Evolutionary conservation across 2,888 invertebrate species (phyloP).

Genomic region (Hyposoter dolosus): DNA sequence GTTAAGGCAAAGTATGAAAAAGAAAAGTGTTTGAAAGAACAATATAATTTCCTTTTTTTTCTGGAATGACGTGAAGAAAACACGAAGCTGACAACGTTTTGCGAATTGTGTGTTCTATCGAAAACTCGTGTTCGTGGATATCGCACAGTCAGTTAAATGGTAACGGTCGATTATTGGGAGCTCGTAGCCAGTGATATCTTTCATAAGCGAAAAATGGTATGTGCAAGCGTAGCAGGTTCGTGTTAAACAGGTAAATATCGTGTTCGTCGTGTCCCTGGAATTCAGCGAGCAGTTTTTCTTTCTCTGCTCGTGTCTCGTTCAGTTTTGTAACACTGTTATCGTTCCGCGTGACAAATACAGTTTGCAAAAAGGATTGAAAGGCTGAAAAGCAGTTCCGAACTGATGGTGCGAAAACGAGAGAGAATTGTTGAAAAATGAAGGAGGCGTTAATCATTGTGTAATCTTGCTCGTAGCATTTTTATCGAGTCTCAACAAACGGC

Average conservation of each 20-base stretch:
- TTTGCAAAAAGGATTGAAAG: not conserved
- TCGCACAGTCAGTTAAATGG: conserved; percentile 35
- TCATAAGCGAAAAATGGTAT: conserved; percentile 27
- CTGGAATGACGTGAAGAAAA: not conserved
- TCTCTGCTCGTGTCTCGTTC: not conserved
- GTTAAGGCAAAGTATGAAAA: too few relatives aligned
- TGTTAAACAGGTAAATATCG: conserved; percentile 59
- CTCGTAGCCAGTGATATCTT: not conserved
- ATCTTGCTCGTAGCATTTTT: not conserved
- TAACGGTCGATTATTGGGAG: conserved; percentile 24
- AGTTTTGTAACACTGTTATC: not conserved
- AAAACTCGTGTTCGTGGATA: conserved; percentile 15
- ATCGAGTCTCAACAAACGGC: not conserved
- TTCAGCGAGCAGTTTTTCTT: not conserved
- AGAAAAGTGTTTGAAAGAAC: too few relatives aligned
- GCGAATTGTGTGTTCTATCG: not conserved
- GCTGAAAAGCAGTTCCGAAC: not conserved
- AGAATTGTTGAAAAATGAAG: not conserved
- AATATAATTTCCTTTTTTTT: too few relatives aligned
- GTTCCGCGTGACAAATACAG: not conserved
- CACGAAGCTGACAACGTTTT: too few relatives aligned
- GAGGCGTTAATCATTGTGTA: not conserved
- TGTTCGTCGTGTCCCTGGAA: not conserved
- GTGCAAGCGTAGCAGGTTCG: conserved; percentile 54
- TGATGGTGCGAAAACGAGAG: not conserved